These are phyloP conservation scores for Perodicticus potto DNA, from an alignment of 2,797 vertebrate species.

Conservation along the genomic window DNA sequence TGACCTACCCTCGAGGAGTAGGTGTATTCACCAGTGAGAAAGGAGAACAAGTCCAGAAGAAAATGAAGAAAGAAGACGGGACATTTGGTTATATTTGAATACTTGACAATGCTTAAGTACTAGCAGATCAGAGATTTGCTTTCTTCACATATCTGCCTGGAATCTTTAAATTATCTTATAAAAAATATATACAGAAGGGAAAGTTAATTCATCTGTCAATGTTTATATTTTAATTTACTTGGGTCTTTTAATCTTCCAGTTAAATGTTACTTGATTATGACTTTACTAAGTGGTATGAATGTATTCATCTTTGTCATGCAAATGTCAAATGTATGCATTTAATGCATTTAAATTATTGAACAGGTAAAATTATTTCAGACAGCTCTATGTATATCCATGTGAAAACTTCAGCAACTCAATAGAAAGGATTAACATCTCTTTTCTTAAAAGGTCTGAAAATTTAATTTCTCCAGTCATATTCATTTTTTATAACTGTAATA, in stretches of 20 bases:
- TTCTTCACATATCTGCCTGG: neutral
- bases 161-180: slow-evolving; percentile 21
- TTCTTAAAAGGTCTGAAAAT: slow-evolving; percentile 19
- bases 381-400: neutral
- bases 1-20: neutral
- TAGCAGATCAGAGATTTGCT: neutral
- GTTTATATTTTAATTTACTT: slow-evolving; percentile 1
- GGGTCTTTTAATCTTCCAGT: neutral
- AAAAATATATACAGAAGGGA: neutral
- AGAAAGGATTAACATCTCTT: neutral
- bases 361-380: neutral
- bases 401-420: slow-evolving; percentile 10
- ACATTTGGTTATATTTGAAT: neutral
- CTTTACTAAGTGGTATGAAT: neutral
- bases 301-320: neutral
- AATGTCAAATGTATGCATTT: neutral
- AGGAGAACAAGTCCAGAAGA: neutral
- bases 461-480: neutral
- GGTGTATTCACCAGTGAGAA: neutral
- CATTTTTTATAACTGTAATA: neutral
- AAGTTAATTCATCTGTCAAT: neutral
- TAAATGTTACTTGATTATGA: neutral
- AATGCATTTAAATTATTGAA: slow-evolving; percentile 42
- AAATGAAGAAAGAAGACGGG: neutral
- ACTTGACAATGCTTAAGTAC: neutral